Conservation (phyloP, 2,888 invertebrate genomes). For the Fabriciana adippe region DNA sequence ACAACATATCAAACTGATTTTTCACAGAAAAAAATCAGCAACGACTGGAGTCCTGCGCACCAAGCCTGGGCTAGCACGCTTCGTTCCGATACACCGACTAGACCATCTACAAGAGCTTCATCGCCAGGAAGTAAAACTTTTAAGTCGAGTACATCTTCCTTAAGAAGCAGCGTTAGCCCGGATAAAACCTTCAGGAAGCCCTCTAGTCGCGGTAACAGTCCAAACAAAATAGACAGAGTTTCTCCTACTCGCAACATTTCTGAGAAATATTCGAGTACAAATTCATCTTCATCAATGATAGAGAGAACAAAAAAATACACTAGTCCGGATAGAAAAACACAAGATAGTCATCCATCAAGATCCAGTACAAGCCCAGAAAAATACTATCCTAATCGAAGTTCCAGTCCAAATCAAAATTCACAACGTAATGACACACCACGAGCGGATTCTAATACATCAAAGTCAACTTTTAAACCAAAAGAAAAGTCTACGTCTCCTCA, state of each 20-base stretch:
- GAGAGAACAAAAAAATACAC: conserved; percentile 56
- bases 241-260: conserved; percentile 61
- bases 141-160: conserved; percentile 77
- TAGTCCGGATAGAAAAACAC: conserved; percentile 57
- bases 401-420: conserved; percentile 53
- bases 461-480: conserved; percentile 39
- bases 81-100: conserved; percentile 84
- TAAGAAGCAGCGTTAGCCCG: conserved; percentile 80
- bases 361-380: conserved; percentile 64
- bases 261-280: conserved; percentile 58
- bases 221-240: conserved; percentile 55
- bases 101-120: conserved; percentile 77
- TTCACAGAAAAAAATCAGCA: conserved; percentile 81
- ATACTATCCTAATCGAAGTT: conserved; percentile 44
- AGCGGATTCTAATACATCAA: conserved; percentile 39
- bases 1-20: conserved; percentile 84
- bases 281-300: conserved; percentile 55
- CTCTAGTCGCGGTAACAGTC: conserved; percentile 64
- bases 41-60: conserved; percentile 87
- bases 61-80: conserved; percentile 89
- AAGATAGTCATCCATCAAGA: conserved; percentile 50
- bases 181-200: conserved; percentile 66
- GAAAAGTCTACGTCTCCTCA: conserved; percentile 39
- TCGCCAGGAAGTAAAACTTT: conserved; percentile 79
- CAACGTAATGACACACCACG: conserved; percentile 36